A percentile compares a stretch with the other conserved stretches of the same genome.
These are phyloP conservation scores for Caligus rogercresseyi DNA, from an alignment of 1,140 invertebrate genomes.

Conservation along the genomic window DNA sequence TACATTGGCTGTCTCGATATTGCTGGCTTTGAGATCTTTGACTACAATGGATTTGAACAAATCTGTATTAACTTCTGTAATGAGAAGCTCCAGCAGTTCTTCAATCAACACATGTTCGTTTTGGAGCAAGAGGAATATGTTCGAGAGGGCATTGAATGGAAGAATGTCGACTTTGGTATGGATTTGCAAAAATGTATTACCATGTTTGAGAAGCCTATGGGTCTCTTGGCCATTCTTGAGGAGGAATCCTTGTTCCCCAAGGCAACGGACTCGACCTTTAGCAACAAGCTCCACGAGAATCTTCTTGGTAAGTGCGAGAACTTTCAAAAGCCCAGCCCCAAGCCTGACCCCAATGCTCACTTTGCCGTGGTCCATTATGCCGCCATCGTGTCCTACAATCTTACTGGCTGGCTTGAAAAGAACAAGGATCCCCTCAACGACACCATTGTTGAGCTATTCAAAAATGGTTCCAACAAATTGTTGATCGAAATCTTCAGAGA, in stretches of 20 bases:
- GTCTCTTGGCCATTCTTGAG: slow-evolving; percentile 95
- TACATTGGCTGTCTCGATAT: slow-evolving; percentile 99
- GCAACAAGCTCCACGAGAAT: slow-evolving; percentile 93
- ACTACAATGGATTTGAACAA: slow-evolving; percentile 77
- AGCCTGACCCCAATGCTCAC: slow-evolving; percentile 87
- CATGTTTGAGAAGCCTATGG: slow-evolving; percentile 98
- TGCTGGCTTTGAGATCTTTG: slow-evolving; percentile 99
- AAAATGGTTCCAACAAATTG: slow-evolving; percentile 73
- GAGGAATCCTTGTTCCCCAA: slow-evolving; percentile 99
- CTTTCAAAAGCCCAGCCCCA: slow-evolving; percentile 80
- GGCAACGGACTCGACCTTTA: slow-evolving; percentile 92
- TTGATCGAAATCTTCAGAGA: slow-evolving; percentile 79
- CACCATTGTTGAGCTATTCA: slow-evolving; percentile 91
- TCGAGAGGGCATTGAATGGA: slow-evolving; percentile 92
- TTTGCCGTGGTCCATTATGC: slow-evolving; percentile 98
- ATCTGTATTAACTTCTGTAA: slow-evolving; percentile 97
- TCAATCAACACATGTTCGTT: slow-evolving; percentile 96
- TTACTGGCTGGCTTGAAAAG: slow-evolving; percentile 96
- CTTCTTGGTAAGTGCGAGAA: slow-evolving; percentile 95
- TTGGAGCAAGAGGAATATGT: slow-evolving; percentile 97
- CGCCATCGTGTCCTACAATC: slow-evolving; percentile 89
- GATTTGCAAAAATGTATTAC: slow-evolving; percentile 58
- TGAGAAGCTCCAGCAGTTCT: slow-evolving; percentile 91
- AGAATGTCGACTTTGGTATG: slow-evolving; percentile 99
- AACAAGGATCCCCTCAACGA: slow-evolving; percentile 99